Evolutionary conservation across 2,888 invertebrate species (phyloP), one percentile per base, ranked within the genome.

Genomic region (Branchipolynoe longqiensis): DNA sequence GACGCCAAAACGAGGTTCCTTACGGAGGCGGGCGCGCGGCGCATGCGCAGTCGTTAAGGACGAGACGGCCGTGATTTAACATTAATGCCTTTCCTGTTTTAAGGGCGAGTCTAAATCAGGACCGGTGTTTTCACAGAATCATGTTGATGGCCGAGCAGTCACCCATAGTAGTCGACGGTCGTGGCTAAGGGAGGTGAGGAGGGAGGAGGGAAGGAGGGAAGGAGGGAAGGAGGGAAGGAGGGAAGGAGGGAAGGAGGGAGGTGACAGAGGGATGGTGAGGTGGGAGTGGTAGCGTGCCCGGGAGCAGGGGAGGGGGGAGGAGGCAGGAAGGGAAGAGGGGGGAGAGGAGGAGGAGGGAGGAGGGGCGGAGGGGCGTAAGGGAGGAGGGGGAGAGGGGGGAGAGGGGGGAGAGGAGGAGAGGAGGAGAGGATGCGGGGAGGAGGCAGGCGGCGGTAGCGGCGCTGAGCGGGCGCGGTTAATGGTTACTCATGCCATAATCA

Each of bases 1-100:
- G 38, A 38, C 69, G n/a, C 38, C 36, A 62, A 14, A 69, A 69
- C 69, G 69, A 36, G 22, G 33, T 69, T 69, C n/a, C 36, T n/a
- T 33, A 38, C 38, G 69, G 69, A 69, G 69, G 38, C 38, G 33
- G 69, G 28, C 28, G n/a, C 56, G 62, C 62, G 14, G 36, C 12
- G 69, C 69, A 69, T 38, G 69, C n/a, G 69, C 69, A 38, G 69
- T 38, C 69, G 69, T 69, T 69, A 69, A 36, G 36, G 38, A 33
- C 69, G 22, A 12, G 38, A 33, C 69, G 38, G 36, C 22, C 69
- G 36, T 69, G 69, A 69, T 69, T 69, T 69, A 69, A 69, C 69
- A 69, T 33, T 69, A 69, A 69, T 69, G 69, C 69, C 69, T 69
- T 69, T 69, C 69, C 69, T 69, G 69, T 69, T 69, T 69, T 69